Evolutionary conservation across 35 echinoderm and acorn worm genomes (phyloP).

Genomic region (Heliocidaris erythrogramma): DNA sequence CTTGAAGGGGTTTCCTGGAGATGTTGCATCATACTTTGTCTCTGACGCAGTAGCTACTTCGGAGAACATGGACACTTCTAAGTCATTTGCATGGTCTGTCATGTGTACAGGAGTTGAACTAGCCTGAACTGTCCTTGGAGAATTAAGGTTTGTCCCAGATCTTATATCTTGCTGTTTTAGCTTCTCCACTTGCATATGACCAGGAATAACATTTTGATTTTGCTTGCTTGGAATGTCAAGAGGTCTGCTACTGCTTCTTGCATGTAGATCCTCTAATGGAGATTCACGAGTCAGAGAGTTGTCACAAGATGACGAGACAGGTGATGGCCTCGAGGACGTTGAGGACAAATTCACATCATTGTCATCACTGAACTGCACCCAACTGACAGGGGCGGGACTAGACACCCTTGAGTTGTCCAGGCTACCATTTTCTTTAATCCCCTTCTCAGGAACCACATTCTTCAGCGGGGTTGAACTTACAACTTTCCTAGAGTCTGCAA

Average conservation of each 20-base stretch:
- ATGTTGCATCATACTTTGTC: not conserved
- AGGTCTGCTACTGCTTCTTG: not conserved
- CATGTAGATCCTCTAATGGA: not conserved
- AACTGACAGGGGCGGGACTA: not conserved
- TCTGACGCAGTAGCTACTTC: not conserved
- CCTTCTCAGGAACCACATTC: not conserved
- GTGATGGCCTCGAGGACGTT: constrained; percentile 40
- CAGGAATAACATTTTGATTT: not conserved
- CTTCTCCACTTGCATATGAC: not conserved
- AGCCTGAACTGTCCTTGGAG: not conserved
- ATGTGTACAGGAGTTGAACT: constrained; percentile 31
- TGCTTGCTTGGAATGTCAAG: not conserved
- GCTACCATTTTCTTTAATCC: not conserved
- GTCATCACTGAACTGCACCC: constrained; percentile 47
- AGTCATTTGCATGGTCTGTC: constrained; percentile 15
- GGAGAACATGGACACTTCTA: constrained; percentile 20
- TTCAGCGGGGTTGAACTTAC: constrained; percentile 30
- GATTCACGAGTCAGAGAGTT: constrained; percentile 15
- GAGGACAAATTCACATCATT: constrained; percentile 28
- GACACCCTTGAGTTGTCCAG: not conserved
- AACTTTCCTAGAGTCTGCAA: constrained; percentile 57
- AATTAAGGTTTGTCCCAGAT: not conserved
- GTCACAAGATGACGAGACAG: constrained; percentile 20
- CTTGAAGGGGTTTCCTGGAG: constrained; percentile 82
- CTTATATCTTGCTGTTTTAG: not conserved